A percentile compares a stretch with the other conserved stretches of the same genome.
phyloP scores from a whole-genome alignment of 2,888 invertebrate genomes.

The Pristionchus mayeri region DNA sequence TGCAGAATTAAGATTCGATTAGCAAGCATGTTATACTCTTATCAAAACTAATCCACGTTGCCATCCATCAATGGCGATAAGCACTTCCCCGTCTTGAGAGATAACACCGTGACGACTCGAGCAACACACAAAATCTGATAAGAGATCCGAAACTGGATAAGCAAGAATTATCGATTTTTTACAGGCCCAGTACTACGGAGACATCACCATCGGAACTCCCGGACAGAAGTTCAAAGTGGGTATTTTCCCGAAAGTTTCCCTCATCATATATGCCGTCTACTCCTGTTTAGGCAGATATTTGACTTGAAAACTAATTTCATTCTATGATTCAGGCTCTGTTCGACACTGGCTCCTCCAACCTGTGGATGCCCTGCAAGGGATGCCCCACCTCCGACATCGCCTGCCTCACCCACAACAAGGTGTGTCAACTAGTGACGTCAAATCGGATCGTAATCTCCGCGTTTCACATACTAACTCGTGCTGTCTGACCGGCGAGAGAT shows the following conservation, averaged over 20 bases:
- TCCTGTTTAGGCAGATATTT: background rate
- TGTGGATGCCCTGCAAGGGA: constrained; percentile 96
- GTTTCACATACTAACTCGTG: no score
- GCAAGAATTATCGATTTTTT: constrained; percentile 36
- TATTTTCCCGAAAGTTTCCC: no score
- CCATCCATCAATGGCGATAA: background rate
- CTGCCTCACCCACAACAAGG: constrained; percentile 81
- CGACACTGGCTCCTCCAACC: constrained; percentile 98
- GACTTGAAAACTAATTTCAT: no score
- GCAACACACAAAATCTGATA: background rate
- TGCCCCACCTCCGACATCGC: constrained; percentile 94
- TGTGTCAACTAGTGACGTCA: background rate
- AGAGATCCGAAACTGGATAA: background rate
- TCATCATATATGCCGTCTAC: no score
- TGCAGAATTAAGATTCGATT: no score
- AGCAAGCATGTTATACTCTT: no score
- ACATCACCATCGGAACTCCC: constrained; percentile 79
- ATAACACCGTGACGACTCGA: background rate
- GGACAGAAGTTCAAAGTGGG: constrained; percentile 82
- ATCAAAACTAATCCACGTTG: no score
- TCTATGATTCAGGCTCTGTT: constrained; percentile 81
- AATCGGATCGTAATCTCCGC: no score
- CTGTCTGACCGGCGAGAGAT: no score
- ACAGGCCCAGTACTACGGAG: constrained; percentile 80
- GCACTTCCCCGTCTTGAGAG: background rate